phyloP scores from a whole-genome alignment of 2,797 vertebrate genomes.

The Poecile montanus region DNA sequence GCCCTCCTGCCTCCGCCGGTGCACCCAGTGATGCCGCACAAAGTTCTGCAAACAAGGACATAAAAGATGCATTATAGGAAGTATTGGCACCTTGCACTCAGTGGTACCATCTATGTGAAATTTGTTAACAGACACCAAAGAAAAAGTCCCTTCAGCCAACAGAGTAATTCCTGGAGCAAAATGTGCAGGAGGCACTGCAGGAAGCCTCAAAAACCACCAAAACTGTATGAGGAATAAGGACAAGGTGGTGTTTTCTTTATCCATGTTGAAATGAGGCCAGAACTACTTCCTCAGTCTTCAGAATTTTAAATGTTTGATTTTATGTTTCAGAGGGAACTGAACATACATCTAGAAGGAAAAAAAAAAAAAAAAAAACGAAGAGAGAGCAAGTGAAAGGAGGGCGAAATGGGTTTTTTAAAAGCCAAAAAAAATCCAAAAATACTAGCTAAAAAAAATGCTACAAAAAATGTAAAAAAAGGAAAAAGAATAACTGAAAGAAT shows the following conservation, averaged over 20 bases:
- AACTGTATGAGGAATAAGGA: background rate
- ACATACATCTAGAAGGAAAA: background rate
- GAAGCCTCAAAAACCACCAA: background rate
- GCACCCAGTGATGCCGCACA: constrained; percentile 97
- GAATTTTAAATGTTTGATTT: background rate
- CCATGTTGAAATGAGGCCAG: background rate
- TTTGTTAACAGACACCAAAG: background rate
- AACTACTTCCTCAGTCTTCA: background rate
- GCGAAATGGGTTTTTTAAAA: background rate
- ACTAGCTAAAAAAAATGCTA: background rate
- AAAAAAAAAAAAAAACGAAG: background rate
- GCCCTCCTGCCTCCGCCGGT: constrained; percentile 93
- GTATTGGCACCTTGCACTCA: background rate
- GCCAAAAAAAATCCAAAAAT: background rate
- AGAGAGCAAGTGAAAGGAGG: background rate
- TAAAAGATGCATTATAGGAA: background rate
- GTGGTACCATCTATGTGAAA: background rate
- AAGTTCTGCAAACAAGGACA: constrained; percentile 82
- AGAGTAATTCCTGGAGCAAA: background rate
- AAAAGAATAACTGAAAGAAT: background rate
- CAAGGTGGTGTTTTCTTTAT: background rate
- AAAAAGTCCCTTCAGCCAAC: background rate
- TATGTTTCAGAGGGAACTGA: background rate
- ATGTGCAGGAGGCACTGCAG: background rate
- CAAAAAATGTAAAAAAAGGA: too few relatives aligned